phyloP scores from a whole-genome alignment of 1,140 invertebrate species.

The Acarapis woodi region DNA sequence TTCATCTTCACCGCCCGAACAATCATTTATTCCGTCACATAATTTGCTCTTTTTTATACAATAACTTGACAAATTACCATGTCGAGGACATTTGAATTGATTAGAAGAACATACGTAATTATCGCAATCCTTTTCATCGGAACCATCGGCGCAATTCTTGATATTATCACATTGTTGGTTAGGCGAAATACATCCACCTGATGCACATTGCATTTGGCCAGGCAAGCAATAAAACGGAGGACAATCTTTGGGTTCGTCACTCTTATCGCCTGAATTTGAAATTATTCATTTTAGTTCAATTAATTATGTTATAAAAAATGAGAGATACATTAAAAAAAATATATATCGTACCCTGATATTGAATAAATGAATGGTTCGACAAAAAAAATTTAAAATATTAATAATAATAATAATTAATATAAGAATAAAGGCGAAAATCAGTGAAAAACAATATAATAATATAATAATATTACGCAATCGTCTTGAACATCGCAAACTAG shows the following conservation, averaged over 20 bases:
- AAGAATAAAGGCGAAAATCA: too few species aligned
- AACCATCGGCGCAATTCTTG: slow-evolving; percentile 34
- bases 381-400: too few species aligned
- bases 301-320: neutral
- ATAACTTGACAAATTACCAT: slow-evolving; percentile 34
- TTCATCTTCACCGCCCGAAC: slow-evolving; percentile 28
- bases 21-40: slow-evolving; percentile 40
- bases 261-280: slow-evolving; percentile 63
- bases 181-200: slow-evolving; percentile 21
- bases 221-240: slow-evolving; percentile 14
- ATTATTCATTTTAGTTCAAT: slow-evolving; percentile 16
- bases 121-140: slow-evolving; percentile 21
- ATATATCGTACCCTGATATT: too few species aligned
- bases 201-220: slow-evolving; percentile 20
- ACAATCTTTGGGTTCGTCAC: slow-evolving; percentile 4
- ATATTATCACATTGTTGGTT: slow-evolving; percentile 27
- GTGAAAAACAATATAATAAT: slow-evolving; percentile 3
- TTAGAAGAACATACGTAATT: neutral
- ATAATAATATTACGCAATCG: slow-evolving; percentile 13
- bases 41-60: slow-evolving; percentile 30
- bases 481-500: slow-evolving; percentile 22
- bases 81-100: slow-evolving; percentile 14
- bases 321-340: too few species aligned
- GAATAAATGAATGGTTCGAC: too few species aligned
- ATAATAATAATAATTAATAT: too few species aligned